Conservation (phyloP, 2,113 vertebrate species). For the Eretmochelys imbricata region DNA sequence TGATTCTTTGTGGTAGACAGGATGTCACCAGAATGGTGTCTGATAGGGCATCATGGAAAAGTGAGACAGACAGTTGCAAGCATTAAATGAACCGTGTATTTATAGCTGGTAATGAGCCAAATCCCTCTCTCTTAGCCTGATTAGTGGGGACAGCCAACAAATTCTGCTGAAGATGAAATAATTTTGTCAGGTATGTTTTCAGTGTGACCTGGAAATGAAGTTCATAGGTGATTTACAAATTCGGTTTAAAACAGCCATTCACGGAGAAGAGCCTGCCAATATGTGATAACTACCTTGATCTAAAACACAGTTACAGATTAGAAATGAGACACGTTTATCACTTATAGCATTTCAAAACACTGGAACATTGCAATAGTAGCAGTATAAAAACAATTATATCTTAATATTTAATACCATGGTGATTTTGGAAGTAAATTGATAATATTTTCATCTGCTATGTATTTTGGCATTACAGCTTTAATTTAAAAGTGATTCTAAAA, state of each 20-base stretch:
- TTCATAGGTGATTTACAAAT: not conserved
- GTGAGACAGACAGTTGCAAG: not conserved
- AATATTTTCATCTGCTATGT: slow-evolving; percentile 46
- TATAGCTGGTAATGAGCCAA: not conserved
- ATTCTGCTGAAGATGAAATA: not conserved
- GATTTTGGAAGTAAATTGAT: slow-evolving; percentile 24
- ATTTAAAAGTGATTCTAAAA: slow-evolving; percentile 55
- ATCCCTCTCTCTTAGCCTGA: not conserved
- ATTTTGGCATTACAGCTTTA: slow-evolving; percentile 47
- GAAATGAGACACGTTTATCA: not conserved
- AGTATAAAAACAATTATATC: slow-evolving; percentile 34
- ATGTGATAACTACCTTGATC: slow-evolving; percentile 5
- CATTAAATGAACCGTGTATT: not conserved
- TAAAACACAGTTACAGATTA: not conserved
- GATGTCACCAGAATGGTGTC: rapidly evolving
- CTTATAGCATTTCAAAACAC: slow-evolving; percentile 6
- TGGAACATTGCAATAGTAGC: slow-evolving; percentile 29
- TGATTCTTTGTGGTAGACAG: not conserved
- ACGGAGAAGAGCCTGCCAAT: not conserved
- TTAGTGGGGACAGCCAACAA: not conserved
- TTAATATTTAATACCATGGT: slow-evolving; percentile 60
- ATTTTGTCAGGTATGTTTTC: not conserved
- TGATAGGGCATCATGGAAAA: not conserved
- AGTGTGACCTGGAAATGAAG: not conserved
- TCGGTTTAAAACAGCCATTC: not conserved